Base-by-base conservation (phyloP, 2,113 vertebrate species). In the Sialia sialis region DNA sequence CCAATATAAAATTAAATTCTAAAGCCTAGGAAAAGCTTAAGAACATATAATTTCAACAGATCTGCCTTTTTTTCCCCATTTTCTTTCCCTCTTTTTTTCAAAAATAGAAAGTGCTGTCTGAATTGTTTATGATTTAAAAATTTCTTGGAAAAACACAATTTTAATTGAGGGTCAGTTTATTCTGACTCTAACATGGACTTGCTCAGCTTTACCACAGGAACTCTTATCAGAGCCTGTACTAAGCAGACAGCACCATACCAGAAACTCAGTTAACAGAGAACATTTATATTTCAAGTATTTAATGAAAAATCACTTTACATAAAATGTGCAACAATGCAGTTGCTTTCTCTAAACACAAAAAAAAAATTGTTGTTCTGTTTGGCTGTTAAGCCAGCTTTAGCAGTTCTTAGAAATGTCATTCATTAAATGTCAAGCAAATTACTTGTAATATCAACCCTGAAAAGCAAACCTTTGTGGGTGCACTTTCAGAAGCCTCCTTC, bases 341-440 rank as follows among this genome's bases (percentile, higher is more conserved):
- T 97, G 89, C 80, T 80, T 95, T 95, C 59, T 72, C 29, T 64
- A 83, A 96, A 94, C 72, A 89, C 76, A 78, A n/a, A 58, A 23
- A 79, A 58, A 74, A 77, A 16, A n/a, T n/a, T n/a, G 67, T 96
- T 83, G 54, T 95, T 97, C 62, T 82, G 66, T 74, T 96, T 81
- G 66, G 55, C 91, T 75, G 48, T 95, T 91, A 96, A 90, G 29
- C 87, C 59, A 84, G 76, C 38, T 82, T 87, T 82, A 93, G 68
- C 75, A 82, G 27, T 93, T 96, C 89, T 96, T 96, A 90, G 95
- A 97, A 96, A 83, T 90, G 58, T 51, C 46, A 76, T 96, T 97
- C 95, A 97, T 89, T 95, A 97, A 97, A 97, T 95, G 87, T 91
- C 95, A 96, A 38, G 56, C 30, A 96, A 97, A 98, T 98, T 97